Evolutionary conservation across 1,140 invertebrate genomes (phyloP), one percentile per base, ranked within the genome.

Genomic region (Thrips palmi): DNA sequence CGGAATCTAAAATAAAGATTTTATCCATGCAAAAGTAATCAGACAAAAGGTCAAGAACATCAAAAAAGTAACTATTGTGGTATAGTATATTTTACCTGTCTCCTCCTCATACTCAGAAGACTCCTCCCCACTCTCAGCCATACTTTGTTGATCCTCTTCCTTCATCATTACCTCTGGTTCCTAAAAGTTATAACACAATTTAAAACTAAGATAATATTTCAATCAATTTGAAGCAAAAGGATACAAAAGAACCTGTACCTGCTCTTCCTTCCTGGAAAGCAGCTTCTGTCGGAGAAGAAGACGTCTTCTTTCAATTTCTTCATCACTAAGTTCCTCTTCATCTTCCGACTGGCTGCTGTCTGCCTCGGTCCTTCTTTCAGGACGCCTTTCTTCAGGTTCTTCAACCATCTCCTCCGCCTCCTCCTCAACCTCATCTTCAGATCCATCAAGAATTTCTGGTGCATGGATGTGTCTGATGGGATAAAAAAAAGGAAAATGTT

Each of bases 51-150:
- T 14, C n/a, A 6, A 32, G 27, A 37, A 43, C 22, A 33, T 4
- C 31, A 21, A 32, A 27, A 44, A 25, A 21, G 24, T n/a, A n/a
- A n/a, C n/a, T n/a, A n/a, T n/a, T n/a, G n/a, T n/a, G n/a, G 10
- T 29, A 12, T 11, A 1, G 20, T 42, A 14, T 8, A 37, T 33
- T 25, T 37, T 39, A 60, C 70, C 85, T 19, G 82, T 77, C 47
- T 88, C 86, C 57, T 94, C 84, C 52, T 87, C 83, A 51, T 86
- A 71, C 54, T 74, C 76, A 40, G 76, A 75, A 50, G 71, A 64
- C 53, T 82, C 77, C 37, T 85, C 84, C 23, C 74, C 71, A 40
- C 71, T 75, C n/a, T 77, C 72, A 10, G 73, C 73, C 40, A 78
- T 55, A 32, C 55, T 56, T 33, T 53, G 53, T 33, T 54, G 74